Evolutionary conservation across 2,888 invertebrate genomes (phyloP), one percentile per base, ranked within the genome.

Genomic region (Drosophila pegasa): DNA sequence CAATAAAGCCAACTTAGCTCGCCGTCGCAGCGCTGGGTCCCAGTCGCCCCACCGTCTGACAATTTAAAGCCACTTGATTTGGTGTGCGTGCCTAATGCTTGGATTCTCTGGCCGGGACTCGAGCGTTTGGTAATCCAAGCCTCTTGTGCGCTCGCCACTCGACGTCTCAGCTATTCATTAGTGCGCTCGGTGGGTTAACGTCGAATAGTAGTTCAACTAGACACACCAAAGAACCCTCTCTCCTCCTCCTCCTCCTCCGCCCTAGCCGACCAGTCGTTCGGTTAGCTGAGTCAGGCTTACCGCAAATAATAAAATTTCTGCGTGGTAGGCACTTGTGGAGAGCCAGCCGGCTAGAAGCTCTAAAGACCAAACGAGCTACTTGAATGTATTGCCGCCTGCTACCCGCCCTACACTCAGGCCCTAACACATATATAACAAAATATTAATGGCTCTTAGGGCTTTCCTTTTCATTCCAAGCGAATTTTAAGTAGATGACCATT

Each of bases 1-100:
- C 50, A 71, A 67, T 71, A 52, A 71, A 76, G 63, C 41, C 48
- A 71, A 61, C 55, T 67, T 57, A 55, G 57, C 57, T 60, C 31
- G 35, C 71, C 35, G 10, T 18, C n/a, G 20, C 31, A 58, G 10
- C 55, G 38, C 10, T 35, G 3, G 10, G 12, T 12, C 31, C 33
- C 41, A 25, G 22, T 22, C 25, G 12, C 29, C 50, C 52, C 66
- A 70, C 38, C 27, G 76, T 57, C 67, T 71, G 80, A 76, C 83
- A 85, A 82, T 85, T 80, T 80, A 78, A 82, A 80, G 70, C 78
- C 84, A 85, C 86, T 87, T 86, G 86, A 87, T 75, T 76, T 72
- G 64, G 64, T 76, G 84, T 80, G 84, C 87, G 87, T 87, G 84
- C 87, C 82, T 80, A 85, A 84, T 73, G 80, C 76, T 67, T 71